These are phyloP conservation scores for Leptinotarsa rubiginosa DNA, from an alignment of 2,888 invertebrate genomes.

Conservation along the genomic window DNA sequence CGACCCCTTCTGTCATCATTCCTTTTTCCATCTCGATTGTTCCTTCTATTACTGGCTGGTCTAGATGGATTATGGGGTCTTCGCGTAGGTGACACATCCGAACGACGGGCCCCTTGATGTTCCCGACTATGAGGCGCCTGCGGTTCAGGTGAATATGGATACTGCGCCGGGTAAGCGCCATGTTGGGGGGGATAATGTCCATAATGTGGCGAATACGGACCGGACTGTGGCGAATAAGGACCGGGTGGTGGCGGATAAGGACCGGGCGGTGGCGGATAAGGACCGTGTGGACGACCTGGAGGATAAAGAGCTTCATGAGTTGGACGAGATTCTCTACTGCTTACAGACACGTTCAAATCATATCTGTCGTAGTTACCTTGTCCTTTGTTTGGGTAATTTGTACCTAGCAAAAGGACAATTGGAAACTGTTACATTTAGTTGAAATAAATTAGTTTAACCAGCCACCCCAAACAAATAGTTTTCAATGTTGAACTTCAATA, in stretches of 20 bases:
- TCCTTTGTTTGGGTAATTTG: neutral
- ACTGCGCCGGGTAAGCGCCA: neutral
- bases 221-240: neutral
- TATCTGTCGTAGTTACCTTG: neutral
- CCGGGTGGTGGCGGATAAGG: neutral
- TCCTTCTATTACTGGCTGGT: neutral
- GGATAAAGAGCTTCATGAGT: neutral
- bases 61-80: neutral
- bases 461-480: no score
- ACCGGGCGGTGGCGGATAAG: neutral
- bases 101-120: neutral
- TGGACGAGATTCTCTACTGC: neutral
- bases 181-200: neutral
- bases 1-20: slow-evolving; percentile 2
- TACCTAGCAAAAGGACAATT: neutral
- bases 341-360: neutral
- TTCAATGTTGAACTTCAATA: no score
- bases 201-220: neutral
- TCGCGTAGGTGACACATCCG: neutral
- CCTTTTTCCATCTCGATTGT: neutral
- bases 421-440: neutral
- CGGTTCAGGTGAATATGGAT: neutral
- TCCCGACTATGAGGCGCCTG: neutral
- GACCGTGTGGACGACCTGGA: neutral
- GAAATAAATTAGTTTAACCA: neutral